phyloP scores from a whole-genome alignment of 2,113 vertebrate species.

The Epinephelus moara region DNA sequence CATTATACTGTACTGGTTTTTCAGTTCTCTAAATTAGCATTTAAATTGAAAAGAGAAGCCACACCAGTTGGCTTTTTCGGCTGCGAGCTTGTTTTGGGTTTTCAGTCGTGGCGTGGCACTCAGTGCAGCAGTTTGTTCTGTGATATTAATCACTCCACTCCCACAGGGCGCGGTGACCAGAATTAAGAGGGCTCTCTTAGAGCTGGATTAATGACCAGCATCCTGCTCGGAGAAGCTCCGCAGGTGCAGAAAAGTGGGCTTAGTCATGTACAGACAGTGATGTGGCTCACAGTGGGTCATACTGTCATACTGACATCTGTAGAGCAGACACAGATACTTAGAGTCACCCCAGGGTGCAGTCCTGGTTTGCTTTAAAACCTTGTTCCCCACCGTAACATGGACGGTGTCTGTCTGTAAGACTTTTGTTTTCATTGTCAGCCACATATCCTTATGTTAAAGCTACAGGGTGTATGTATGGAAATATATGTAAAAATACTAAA shows the following conservation, averaged over 20 bases:
- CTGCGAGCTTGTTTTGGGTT: conserved; percentile 61
- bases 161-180: conserved; percentile 49
- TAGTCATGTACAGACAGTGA: neutral
- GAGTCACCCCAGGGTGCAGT: conserved; percentile 14
- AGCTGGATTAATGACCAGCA: conserved; percentile 57
- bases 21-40: conserved; percentile 74
- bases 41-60: conserved; percentile 76
- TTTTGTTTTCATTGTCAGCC: neutral
- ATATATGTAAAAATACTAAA: neutral
- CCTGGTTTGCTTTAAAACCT: neutral
- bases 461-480: neutral
- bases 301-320: neutral
- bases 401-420: neutral
- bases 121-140: conserved; percentile 39
- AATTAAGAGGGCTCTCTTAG: conserved; percentile 54
- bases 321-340: neutral
- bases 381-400: neutral
- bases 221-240: conserved; percentile 10
- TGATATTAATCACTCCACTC: conserved; percentile 64
- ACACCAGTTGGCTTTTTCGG: conserved; percentile 45
- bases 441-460: neutral
- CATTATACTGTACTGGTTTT: conserved; percentile 45
- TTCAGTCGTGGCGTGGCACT: conserved; percentile 28
- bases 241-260: conserved; percentile 35
- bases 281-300: conserved; percentile 6